Conservation (phyloP, 2,113 vertebrate species). For the Malurus elegans region DNA sequence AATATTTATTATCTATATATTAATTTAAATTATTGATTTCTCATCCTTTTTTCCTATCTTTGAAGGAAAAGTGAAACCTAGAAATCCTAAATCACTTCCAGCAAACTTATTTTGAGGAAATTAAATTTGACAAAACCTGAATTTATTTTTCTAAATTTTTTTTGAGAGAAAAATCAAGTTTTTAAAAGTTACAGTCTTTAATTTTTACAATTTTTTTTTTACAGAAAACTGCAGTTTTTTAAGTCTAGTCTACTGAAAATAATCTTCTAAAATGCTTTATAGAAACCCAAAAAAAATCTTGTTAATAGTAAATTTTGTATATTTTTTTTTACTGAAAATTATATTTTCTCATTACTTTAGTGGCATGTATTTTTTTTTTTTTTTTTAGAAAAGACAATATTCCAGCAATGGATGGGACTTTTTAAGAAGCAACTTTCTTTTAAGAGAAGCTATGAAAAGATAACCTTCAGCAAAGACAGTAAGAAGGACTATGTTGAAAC, state of each 20-base stretch:
- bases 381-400: background rate
- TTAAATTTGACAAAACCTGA: background rate
- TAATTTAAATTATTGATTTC: background rate
- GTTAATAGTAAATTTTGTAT: background rate
- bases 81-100: background rate
- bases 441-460: background rate
- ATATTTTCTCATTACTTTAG: background rate
- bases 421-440: background rate
- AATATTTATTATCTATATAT: background rate
- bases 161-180: background rate
- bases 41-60: background rate
- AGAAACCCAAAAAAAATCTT: background rate
- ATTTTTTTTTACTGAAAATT: background rate
- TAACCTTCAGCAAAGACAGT: background rate
- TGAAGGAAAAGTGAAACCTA: background rate
- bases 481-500: background rate
- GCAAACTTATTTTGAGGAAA: background rate
- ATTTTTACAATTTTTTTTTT: background rate
- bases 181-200: background rate
- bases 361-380: background rate
- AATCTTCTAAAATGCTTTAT: background rate
- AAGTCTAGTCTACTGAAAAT: no score
- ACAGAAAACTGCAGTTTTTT: background rate
- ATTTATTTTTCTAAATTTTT: background rate
- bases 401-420: background rate